A percentile compares a stretch with the other conserved stretches of the same genome.
phyloP scores from a whole-genome alignment of 2,888 invertebrate genomes.

The Agriopis aurantiaria region DNA sequence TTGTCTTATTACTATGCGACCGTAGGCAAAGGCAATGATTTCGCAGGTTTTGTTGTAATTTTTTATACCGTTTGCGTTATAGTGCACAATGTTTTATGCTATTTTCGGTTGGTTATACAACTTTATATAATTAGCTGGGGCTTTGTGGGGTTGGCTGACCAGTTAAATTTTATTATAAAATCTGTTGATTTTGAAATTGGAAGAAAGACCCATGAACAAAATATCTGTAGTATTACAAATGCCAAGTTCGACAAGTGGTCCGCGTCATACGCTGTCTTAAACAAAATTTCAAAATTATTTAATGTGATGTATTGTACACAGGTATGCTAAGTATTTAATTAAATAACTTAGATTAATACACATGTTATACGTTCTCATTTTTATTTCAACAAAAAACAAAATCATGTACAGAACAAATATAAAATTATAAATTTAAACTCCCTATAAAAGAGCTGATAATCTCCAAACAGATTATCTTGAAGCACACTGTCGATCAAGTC shows the following conservation, averaged over 20 bases:
- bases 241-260: conserved; percentile 1
- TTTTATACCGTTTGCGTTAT: neutral
- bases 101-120: neutral
- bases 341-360: too few species aligned
- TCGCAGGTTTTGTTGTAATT: neutral
- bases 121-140: neutral
- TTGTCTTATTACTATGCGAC: neutral
- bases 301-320: neutral
- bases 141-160: neutral
- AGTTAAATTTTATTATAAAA: neutral
- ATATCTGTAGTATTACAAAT: neutral
- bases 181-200: neutral
- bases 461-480: too few species aligned
- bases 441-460: too few species aligned
- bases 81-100: neutral
- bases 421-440: too few species aligned
- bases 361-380: too few species aligned
- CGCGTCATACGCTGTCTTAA: neutral
- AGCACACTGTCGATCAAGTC: too few species aligned
- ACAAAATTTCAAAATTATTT: neutral
- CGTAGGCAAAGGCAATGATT: neutral
- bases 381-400: too few species aligned
- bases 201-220: neutral
- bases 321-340: neutral
- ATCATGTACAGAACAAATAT: too few species aligned